Base-by-base conservation (phyloP, 2,797 vertebrate species). In the Enoplosus armatus region DNA sequence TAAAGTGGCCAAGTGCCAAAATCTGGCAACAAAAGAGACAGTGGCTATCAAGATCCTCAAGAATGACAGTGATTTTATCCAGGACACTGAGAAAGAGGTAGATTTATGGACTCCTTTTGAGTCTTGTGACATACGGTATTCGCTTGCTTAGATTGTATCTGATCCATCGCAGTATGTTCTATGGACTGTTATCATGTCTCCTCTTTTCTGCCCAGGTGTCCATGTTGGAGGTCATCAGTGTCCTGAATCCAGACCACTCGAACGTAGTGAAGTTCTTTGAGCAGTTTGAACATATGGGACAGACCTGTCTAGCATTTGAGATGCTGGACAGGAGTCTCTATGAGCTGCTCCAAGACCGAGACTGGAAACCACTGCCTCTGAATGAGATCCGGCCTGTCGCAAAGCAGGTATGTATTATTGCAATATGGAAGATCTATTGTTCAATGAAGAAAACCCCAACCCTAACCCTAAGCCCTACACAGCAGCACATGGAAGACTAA, bases 1-100 rank as follows among this genome's bases (percentile, higher is more conserved):
- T 8, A 65, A 35, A 69, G 62, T 78, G 1, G 71, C 66, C 56
- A 68, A 56, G 48, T 83, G 77, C 50, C 18, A 39, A 27, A 78
- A 72, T 39, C 15, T 65, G n/a, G 14, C 35, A 3, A 76, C 82
- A 22, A 35, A 56, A 7, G 56, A 78, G 47, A 50, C 9, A 3
- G 70, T 69, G 31, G 82, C 79, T 27, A 20, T 84, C 0, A 89
- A 85, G 39, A 77, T 89, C 26, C 71, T 67, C 4, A 82, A 60
- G 29, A 43, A 48, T 4, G 39, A 48, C 14, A 0, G 4, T 6
- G 16, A 47, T 9, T 24, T 10, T 5, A 31, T 14, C 16, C 18
- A 43, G 15, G 31, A 54, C 47, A 31, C 14, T 4, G 37, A 70
- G 58, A n/a, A 39, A 10, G 65, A 84, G 79, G 66, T 72, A 16